Conservation (phyloP, 1,140 invertebrate genomes). For the Papilio xuthus region DNA sequence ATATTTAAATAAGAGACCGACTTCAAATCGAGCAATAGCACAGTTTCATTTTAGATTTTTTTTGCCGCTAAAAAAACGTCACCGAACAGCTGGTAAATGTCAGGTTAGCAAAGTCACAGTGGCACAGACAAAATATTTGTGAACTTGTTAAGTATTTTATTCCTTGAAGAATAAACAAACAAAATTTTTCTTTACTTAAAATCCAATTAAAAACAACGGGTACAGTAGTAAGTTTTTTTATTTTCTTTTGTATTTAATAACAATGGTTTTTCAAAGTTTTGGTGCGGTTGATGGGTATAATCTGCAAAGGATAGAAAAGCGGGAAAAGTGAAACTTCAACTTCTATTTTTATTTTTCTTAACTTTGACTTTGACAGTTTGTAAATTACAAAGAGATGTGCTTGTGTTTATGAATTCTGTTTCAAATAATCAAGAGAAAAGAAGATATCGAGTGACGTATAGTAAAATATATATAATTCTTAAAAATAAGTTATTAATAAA, state of each 20-base stretch:
- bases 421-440: conserved; percentile 12
- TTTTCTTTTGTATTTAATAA: too few species aligned
- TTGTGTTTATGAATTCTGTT: conserved; percentile 35
- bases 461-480: neutral
- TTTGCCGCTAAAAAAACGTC: neutral
- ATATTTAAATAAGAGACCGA: neutral
- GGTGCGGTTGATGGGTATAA: neutral
- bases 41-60: neutral
- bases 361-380: neutral
- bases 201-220: neutral
- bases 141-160: neutral
- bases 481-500: conserved; percentile 30
- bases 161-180: neutral
- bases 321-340: neutral
- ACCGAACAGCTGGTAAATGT: neutral
- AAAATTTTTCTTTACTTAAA: too few species aligned
- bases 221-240: neutral
- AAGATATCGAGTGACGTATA: neutral
- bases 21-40: neutral
- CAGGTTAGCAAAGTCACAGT: too few species aligned
- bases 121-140: neutral
- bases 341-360: neutral
- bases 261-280: too few species aligned
- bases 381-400: neutral
- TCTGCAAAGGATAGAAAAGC: neutral